phyloP scores from a whole-genome alignment of 2,797 vertebrate species.

The Lutra lutra region DNA sequence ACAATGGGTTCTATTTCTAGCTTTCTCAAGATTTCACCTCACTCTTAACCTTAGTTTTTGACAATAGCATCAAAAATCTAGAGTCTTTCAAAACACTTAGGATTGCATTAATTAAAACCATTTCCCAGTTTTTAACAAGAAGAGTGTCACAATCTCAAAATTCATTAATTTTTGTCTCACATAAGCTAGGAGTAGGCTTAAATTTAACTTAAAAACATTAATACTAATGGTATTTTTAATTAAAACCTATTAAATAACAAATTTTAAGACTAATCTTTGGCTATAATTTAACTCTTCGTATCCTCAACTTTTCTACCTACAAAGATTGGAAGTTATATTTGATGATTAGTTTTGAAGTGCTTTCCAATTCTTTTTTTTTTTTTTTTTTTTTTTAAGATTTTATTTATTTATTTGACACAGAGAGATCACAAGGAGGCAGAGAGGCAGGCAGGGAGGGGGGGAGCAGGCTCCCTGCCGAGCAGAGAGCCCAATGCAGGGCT shows the following conservation, averaged over 20 bases:
- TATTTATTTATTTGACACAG: no score
- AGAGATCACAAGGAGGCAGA: no score
- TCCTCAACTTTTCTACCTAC: background rate
- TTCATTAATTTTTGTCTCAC: background rate
- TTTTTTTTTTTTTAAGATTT: no score
- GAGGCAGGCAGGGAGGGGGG: no score
- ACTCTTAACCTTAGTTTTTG: background rate
- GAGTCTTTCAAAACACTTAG: background rate
- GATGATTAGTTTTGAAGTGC: background rate
- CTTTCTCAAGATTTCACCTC: background rate
- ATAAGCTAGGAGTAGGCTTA: background rate
- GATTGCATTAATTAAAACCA: background rate
- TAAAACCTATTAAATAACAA: slow-evolving; percentile 1
- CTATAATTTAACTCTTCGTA: background rate
- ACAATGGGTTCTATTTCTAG: background rate
- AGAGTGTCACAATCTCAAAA: background rate
- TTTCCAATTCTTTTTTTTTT: background rate
- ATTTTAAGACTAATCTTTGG: background rate
- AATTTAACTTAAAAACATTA: slow-evolving; percentile 35
- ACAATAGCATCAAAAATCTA: background rate
- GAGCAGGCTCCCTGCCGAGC: no score
- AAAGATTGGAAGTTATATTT: background rate
- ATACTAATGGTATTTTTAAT: slow-evolving; percentile 5
- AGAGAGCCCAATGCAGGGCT: no score
- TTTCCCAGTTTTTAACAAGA: slow-evolving; percentile 25